Evolutionary conservation across 2,797 vertebrate genomes (phyloP).

Genomic region (Margarornis squamiger): DNA sequence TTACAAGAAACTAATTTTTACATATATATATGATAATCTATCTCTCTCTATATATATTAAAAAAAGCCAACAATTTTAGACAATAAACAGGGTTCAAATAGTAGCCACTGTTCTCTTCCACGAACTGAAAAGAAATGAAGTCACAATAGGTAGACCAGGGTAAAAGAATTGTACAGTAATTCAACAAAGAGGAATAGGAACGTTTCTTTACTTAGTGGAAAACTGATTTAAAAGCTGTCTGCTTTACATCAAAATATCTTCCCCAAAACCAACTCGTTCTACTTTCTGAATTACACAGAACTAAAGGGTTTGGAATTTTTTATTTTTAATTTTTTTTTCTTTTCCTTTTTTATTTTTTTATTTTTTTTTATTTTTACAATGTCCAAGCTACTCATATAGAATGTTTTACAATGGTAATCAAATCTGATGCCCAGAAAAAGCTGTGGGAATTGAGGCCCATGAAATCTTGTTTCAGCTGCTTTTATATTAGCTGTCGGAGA

Average conservation of each 20-base stretch:
- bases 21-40: not conserved
- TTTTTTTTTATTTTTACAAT: not conserved
- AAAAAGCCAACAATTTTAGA: not conserved
- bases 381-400: slow-evolving; percentile 49
- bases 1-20: not conserved
- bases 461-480: slow-evolving; percentile 77
- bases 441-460: slow-evolving; percentile 78
- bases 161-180: slow-evolving; percentile 42
- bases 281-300: slow-evolving; percentile 61
- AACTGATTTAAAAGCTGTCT: slow-evolving; percentile 68
- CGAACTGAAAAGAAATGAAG: slow-evolving; percentile 48
- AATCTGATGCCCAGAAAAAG: slow-evolving; percentile 69
- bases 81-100: slow-evolving; percentile 49
- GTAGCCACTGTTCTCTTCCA: slow-evolving; percentile 18
- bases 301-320: not conserved
- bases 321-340: not conserved
- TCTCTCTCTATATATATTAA: not conserved
- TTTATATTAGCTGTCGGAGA: slow-evolving; percentile 67
- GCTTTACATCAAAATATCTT: slow-evolving; percentile 65
- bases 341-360: rapidly evolving
- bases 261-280: slow-evolving; percentile 67
- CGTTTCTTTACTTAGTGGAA: slow-evolving; percentile 50
- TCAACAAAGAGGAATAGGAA: slow-evolving; percentile 13
- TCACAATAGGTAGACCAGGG: slow-evolving; percentile 30
- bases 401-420: slow-evolving; percentile 77